Percentiles rank a stretch among this genome's conserved stretches.
Conservation (phyloP, 2,888 invertebrate genomes). For the Yponomeuta cagnagella region DNA sequence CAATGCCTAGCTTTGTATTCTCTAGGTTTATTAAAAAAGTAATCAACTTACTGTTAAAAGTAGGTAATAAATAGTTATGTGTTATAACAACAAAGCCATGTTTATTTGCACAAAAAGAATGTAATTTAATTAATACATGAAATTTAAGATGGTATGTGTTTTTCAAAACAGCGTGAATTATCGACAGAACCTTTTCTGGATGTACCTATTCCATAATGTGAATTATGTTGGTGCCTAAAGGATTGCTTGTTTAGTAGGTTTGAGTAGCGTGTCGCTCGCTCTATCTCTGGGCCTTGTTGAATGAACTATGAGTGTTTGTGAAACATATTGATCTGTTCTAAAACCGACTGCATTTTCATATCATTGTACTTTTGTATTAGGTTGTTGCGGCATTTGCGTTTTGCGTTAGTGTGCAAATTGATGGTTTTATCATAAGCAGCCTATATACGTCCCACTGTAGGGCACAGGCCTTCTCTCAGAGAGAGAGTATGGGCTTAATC, state of each 20-base stretch:
- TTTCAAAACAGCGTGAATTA: background rate
- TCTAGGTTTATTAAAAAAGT: background rate
- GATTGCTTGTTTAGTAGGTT: background rate
- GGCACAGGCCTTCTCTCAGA: no score
- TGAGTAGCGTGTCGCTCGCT: background rate
- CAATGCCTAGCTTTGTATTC: background rate
- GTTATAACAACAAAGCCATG: background rate
- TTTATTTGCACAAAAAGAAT: background rate
- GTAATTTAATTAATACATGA: no score
- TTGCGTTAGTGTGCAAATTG: no score
- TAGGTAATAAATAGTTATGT: background rate
- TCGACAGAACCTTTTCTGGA: background rate
- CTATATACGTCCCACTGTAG: no score
- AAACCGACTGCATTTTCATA: background rate
- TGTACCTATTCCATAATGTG: background rate
- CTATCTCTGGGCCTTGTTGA: constrained; percentile 1
- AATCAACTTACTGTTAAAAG: background rate
- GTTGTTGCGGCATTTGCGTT: no score
- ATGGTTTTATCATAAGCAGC: no score
- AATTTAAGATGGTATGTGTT: background rate
- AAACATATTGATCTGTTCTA: background rate
- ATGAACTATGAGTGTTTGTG: background rate
- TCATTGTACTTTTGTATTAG: background rate
- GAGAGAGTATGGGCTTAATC: no score
- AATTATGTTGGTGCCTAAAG: background rate